Evolutionary conservation across 2,888 invertebrate genomes (phyloP), one percentile per base, ranked within the genome.

Genomic region (Platynereis dumerilii): DNA sequence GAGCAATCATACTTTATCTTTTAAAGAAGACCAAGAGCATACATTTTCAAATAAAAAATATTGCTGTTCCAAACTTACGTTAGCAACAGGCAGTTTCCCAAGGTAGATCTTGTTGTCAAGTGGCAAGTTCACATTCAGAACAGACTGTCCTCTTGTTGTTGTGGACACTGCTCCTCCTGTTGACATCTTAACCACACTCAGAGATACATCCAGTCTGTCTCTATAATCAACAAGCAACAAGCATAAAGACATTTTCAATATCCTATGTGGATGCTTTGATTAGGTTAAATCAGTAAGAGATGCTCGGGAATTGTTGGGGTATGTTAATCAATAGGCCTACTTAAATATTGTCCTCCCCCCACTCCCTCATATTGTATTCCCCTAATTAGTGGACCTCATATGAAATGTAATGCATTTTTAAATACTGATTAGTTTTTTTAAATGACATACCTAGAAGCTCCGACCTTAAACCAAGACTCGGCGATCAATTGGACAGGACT

Each of bases 381-480:
- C n/a, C n/a, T n/a, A n/a, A n/a, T n/a, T n/a, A n/a, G n/a, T n/a
- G n/a, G n/a, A n/a, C n/a, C n/a, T n/a, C n/a, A n/a, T n/a, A n/a
- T n/a, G n/a, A n/a, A n/a, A n/a, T n/a, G n/a, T n/a, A n/a, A n/a
- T n/a, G n/a, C n/a, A n/a, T n/a, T n/a, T n/a, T n/a, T n/a, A n/a
- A n/a, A n/a, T n/a, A n/a, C n/a, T n/a, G n/a, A n/a, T n/a, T n/a
- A n/a, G n/a, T n/a, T n/a, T n/a, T n/a, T n/a, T n/a, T n/a, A n/a
- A n/a, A n/a, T n/a, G n/a, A n/a, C n/a, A n/a, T 60, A 77, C 77
- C 77, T 73, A 12, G 74, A 70, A 12, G 74, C 75, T 27, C 63
- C 42, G 7, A 77, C 69, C 17, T 62, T 59, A 56, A 69, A 72
- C 78, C 78, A 77, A 58, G 72, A 74, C 27, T 66, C 64, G 5